Evolutionary conservation across 2,888 invertebrate species (phyloP), one percentile per base, ranked within the genome.

Genomic region (Mycogona germanica): DNA sequence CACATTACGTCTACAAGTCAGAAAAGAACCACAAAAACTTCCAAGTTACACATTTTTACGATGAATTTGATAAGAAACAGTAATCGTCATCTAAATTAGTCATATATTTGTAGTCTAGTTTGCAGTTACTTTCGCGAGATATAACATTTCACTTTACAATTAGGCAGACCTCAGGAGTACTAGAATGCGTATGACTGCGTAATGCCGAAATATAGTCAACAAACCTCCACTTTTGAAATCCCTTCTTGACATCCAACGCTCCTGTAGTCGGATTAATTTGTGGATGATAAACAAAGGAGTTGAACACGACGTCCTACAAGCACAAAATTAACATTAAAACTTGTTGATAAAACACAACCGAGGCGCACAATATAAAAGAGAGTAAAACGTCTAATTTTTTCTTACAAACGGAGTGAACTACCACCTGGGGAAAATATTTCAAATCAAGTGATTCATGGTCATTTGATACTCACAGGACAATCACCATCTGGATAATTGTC

Each of bases 261-360:
- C 87, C 84, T 47, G 83, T 84, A 60, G 78, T 78, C 1, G 80
- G 74, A 69, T 89, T 78, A 56, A 95, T 78, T 51, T 86, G 77
- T 55, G 95, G 93, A 75, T 95, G 93, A 67, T 84, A 87, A 56
- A 93, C 73, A 64, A 84, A 79, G 55, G 82, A 81, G 71, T 87
- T 82, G 70, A 95, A 92, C 60, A 81, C 75, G 49, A 95, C 75
- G 65, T 78, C 79, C 92, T 93, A 69, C 51, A 73, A 73, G 63
- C 4, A 60, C 55, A 53, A 58, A 56, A 45, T 4, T 4, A 2
- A 38, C 38, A 4, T 38, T 4, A 17, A 4, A 19, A 17, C 19
- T 38, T 38, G 6, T 19, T 38, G 6, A 3, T 38, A 17, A 38
- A 38, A 38, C 19, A 38, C 38, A 2, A 4, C 19, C n/a, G n/a